A percentile compares a stretch with the other conserved stretches of the same genome.
These are phyloP conservation scores for Eilema griseolum DNA, from an alignment of 2,888 invertebrate genomes.

Conservation along the genomic window DNA sequence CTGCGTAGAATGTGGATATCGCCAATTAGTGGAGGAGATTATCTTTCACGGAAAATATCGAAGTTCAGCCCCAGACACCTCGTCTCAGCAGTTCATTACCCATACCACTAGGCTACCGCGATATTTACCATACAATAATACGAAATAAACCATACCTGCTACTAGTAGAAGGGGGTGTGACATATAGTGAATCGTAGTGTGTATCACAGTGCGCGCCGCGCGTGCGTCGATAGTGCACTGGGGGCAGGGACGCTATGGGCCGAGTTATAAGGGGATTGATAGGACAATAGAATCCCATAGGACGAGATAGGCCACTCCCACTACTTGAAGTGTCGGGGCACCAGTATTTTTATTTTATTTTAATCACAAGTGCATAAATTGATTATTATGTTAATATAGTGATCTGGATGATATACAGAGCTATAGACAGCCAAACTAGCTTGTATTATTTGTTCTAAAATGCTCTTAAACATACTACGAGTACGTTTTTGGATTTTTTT, in stretches of 20 bases:
- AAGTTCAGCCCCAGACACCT: too few relatives aligned
- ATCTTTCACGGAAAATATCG: too few relatives aligned
- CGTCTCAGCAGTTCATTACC: too few relatives aligned
- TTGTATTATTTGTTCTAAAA: background rate
- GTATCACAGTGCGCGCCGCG: conserved; percentile 47
- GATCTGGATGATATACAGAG: background rate
- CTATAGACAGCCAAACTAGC: background rate
- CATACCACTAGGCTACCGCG: too few relatives aligned
- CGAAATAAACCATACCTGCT: too few relatives aligned
- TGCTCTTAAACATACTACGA: background rate
- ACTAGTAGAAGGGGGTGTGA: too few relatives aligned
- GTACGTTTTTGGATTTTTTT: too few relatives aligned
- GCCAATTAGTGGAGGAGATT: too few relatives aligned
- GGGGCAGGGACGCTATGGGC: conserved; percentile 52
- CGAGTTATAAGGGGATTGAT: conserved; percentile 54
- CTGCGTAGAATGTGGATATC: too few relatives aligned
- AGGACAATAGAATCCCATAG: conserved; percentile 35
- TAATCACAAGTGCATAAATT: background rate
- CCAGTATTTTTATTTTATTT: conserved; percentile 9
- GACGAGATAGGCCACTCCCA: conserved; percentile 65
- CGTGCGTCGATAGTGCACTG: conserved; percentile 62
- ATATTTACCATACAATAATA: too few relatives aligned
- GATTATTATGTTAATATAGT: background rate
- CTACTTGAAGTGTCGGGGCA: conserved; percentile 32
- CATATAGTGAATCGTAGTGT: conserved; percentile 12